Evolutionary conservation across 2,797 vertebrate genomes (phyloP).

Genomic region (Bradypus variegatus): DNA sequence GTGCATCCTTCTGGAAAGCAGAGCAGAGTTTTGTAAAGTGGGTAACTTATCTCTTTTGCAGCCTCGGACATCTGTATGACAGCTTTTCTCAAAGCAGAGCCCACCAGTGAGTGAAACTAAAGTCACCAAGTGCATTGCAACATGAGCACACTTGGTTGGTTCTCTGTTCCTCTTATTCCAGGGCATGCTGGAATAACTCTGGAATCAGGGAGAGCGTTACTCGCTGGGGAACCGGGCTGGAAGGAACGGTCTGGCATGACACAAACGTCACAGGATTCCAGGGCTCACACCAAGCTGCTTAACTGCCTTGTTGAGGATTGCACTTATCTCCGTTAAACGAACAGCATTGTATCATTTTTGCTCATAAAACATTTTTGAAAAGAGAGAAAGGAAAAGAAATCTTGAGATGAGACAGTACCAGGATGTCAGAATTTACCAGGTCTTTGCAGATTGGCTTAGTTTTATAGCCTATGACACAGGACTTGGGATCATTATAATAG

Average conservation of each 20-base stretch:
- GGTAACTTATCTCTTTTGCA: neutral
- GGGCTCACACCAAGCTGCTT: neutral
- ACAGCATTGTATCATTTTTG: conserved; percentile 14
- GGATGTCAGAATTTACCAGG: neutral
- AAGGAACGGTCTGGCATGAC: neutral
- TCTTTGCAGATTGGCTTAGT: neutral
- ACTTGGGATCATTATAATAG: neutral
- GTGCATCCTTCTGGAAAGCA: neutral
- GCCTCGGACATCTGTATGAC: neutral
- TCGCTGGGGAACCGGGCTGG: neutral
- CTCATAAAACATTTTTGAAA: neutral
- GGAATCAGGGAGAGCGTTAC: neutral
- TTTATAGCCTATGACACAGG: neutral
- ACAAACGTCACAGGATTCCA: neutral
- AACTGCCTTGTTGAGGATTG: neutral
- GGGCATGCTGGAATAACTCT: neutral
- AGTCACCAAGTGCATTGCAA: neutral
- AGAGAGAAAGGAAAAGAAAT: neutral
- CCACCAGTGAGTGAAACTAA: neutral
- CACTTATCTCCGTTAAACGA: neutral
- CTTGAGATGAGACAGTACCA: neutral
- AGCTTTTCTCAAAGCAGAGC: neutral
- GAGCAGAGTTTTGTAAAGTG: neutral
- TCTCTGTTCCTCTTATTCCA: neutral
- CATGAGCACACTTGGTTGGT: neutral